Conservation (phyloP, 2,888 invertebrate genomes). For the Iphiclides podalirius region DNA sequence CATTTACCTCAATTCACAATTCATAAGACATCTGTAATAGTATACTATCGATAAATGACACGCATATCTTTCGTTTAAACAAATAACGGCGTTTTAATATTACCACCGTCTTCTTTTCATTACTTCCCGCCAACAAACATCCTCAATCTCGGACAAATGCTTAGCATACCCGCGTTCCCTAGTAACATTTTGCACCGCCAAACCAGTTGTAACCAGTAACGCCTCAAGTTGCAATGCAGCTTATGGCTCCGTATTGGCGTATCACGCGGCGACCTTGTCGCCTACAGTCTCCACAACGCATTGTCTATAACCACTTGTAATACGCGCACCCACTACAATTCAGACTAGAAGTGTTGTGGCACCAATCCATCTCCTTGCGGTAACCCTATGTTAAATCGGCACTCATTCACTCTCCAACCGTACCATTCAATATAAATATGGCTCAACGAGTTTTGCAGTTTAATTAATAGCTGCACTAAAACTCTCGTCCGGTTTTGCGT, state of each 20-base stretch:
- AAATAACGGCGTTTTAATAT: too few relatives aligned
- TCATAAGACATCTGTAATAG: too few relatives aligned
- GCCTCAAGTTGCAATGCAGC: conserved; percentile 32
- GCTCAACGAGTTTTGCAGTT: too few relatives aligned
- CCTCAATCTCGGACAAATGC: neutral
- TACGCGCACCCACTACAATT: conserved; percentile 24
- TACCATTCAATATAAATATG: too few relatives aligned
- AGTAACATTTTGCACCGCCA: neutral
- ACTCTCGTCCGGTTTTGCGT: too few relatives aligned
- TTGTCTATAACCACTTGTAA: conserved; percentile 31
- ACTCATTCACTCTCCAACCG: too few relatives aligned
- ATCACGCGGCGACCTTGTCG: conserved; percentile 43
- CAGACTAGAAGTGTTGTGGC: neutral
- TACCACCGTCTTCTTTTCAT: too few relatives aligned
- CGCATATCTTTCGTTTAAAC: too few relatives aligned
- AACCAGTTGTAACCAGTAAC: conserved; percentile 21
- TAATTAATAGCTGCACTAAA: too few relatives aligned
- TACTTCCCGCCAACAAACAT: neutral
- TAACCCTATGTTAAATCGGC: too few relatives aligned
- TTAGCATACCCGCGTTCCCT: neutral
- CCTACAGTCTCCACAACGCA: conserved; percentile 38
- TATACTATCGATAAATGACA: too few relatives aligned
- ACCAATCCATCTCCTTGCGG: neutral
- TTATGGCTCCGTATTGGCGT: conserved; percentile 36
- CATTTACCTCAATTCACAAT: too few relatives aligned